Percentiles rank a stretch among this genome's conserved stretches.
phyloP scores from a whole-genome alignment of 2,888 invertebrate species.

The Bhutanitis thaidina region DNA sequence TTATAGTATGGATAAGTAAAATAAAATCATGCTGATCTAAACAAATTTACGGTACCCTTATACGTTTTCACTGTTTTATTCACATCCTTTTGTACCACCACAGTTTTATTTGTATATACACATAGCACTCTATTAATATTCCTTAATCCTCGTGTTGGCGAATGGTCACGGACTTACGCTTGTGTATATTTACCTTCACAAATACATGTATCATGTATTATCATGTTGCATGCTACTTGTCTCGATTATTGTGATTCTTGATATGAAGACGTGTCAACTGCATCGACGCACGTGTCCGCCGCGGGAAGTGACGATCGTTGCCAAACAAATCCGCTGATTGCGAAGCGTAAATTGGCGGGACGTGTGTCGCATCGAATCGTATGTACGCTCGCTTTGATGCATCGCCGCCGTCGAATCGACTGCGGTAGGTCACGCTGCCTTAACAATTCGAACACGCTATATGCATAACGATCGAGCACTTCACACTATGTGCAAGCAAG shows the following conservation, averaged over 20 bases:
- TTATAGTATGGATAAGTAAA: too few species aligned
- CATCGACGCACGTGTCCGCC: not conserved
- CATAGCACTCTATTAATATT: not conserved
- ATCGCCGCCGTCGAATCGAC: slow-evolving; percentile 49
- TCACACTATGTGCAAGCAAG: slow-evolving; percentile 31
- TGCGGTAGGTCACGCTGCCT: slow-evolving; percentile 63
- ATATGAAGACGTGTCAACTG: slow-evolving; percentile 1
- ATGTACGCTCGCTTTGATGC: slow-evolving; percentile 45
- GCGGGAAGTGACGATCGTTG: slow-evolving; percentile 18
- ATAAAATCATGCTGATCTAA: too few species aligned
- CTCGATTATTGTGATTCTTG: not conserved
- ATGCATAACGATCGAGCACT: slow-evolving; percentile 32
- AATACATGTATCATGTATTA: too few species aligned
- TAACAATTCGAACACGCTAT: slow-evolving; percentile 38
- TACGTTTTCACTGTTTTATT: too few species aligned
- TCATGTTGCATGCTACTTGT: not conserved
- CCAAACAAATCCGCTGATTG: slow-evolving; percentile 29
- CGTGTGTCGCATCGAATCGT: slow-evolving; percentile 58
- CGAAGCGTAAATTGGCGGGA: slow-evolving; percentile 59
- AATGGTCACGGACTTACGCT: too few species aligned
- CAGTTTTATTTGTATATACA: too few species aligned
- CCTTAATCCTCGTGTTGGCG: slow-evolving; percentile 1
- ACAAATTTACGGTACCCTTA: too few species aligned
- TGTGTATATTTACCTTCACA: too few species aligned
- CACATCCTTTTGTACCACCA: too few species aligned